phyloP scores from a whole-genome alignment of 2,888 invertebrate genomes.

The Chouioia cunea region DNA sequence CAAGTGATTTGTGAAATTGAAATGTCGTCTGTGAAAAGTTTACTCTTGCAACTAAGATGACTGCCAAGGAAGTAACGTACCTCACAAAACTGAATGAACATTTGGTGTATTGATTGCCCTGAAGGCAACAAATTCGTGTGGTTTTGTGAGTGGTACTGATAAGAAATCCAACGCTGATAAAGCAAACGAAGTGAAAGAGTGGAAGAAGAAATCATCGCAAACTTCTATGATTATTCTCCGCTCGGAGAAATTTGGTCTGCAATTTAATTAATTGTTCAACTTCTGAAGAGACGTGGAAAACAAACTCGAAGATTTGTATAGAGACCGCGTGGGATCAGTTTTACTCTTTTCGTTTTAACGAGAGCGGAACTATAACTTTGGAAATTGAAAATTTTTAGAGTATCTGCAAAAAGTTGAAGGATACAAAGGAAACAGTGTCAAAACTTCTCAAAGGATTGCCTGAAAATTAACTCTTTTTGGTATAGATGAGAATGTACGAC shows the following conservation, averaged over 20 bases:
- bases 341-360: constrained; percentile 40
- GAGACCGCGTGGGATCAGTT: constrained; percentile 44
- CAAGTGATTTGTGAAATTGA: no score
- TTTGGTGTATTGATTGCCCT: constrained; percentile 6
- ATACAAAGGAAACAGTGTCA: constrained; percentile 23
- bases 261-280: constrained; percentile 27
- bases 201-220: constrained; percentile 25
- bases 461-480: constrained; percentile 30
- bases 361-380: constrained; percentile 26
- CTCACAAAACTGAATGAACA: constrained; percentile 24
- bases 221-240: constrained; percentile 21
- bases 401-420: constrained; percentile 39
- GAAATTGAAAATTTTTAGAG: constrained; percentile 39
- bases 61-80: constrained; percentile 8
- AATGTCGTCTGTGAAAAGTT: no score
- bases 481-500: constrained; percentile 41
- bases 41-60: constrained; percentile 11
- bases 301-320: constrained; percentile 40
- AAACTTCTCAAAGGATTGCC: constrained; percentile 31
- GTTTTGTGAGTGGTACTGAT: constrained; percentile 10
- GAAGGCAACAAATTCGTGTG: not conserved
- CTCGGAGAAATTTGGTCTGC: constrained; percentile 27
- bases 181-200: constrained; percentile 31
- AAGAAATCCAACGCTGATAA: constrained; percentile 14
- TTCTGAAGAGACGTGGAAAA: constrained; percentile 41